Evolutionary conservation across 2,888 invertebrate genomes (phyloP).

Genomic region (Nomada lathburiana): DNA sequence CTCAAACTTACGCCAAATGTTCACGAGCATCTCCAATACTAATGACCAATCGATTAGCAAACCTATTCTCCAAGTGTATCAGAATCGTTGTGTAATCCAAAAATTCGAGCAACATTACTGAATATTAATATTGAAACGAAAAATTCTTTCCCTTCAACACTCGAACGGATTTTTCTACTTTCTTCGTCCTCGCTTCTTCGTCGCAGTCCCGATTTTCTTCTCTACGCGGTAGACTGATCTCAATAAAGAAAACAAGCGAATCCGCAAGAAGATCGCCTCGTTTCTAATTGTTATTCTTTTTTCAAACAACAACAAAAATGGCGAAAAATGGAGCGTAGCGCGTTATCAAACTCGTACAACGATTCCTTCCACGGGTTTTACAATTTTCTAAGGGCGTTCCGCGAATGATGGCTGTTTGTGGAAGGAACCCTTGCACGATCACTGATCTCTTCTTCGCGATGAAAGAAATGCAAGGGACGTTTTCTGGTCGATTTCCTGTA

Average conservation of each 20-base stretch:
- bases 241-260: neutral
- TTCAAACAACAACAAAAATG: neutral
- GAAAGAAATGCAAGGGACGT: neutral
- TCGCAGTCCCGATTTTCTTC: conserved; percentile 22
- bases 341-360: neutral
- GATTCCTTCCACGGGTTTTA: conserved; percentile 44
- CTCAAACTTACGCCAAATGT: too few species aligned
- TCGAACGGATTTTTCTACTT: neutral
- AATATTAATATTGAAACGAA: too few species aligned
- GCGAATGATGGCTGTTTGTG: conserved; percentile 18
- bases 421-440: conserved; percentile 24
- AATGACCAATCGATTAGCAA: too few species aligned
- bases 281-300: too few species aligned
- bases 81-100: too few species aligned
- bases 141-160: neutral
- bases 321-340: neutral
- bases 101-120: too few species aligned
- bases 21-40: too few species aligned
- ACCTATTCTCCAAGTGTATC: too few species aligned
- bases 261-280: neutral
- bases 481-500: neutral
- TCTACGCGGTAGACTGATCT: conserved; percentile 29
- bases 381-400: conserved; percentile 46
- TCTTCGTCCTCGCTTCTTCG: conserved; percentile 23
- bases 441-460: neutral